Percentiles rank a stretch among this genome's conserved stretches.
Evolutionary conservation across 2,797 vertebrate species (phyloP).

Genomic region (Tarsius wallacei): DNA sequence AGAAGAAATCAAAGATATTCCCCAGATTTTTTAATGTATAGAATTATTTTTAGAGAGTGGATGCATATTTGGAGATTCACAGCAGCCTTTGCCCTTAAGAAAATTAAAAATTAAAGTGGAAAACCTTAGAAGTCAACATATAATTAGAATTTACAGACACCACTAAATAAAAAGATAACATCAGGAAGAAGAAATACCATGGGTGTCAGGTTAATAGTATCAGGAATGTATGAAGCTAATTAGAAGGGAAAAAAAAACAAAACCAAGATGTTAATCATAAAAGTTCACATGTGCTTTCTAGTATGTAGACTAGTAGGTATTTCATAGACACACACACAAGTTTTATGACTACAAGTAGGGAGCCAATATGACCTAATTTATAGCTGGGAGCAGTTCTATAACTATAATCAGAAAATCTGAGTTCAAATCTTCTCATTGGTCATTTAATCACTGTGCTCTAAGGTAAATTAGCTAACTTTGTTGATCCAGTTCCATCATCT

Average conservation of each 20-base stretch:
- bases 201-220: conserved; percentile 19
- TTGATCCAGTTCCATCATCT: neutral
- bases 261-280: neutral
- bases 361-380: neutral
- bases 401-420: neutral
- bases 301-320: neutral
- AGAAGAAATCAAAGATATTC: neutral
- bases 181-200: neutral
- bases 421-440: neutral
- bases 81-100: conserved; percentile 40
- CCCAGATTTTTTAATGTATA: neutral
- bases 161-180: conserved; percentile 35
- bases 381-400: neutral
- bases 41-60: conserved; percentile 55
- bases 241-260: conserved; percentile 37
- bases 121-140: conserved; percentile 19
- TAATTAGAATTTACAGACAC: conserved; percentile 41
- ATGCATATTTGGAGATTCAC: conserved; percentile 13
- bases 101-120: conserved; percentile 51
- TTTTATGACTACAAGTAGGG: neutral
- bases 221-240: conserved; percentile 12
- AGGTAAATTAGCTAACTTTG: neutral
- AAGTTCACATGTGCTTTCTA: neutral
- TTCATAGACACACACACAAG: neutral
- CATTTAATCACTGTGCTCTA: neutral